These are phyloP conservation scores for Delphinus delphis DNA, from an alignment of 2,113 vertebrate genomes.

Conservation along the genomic window DNA sequence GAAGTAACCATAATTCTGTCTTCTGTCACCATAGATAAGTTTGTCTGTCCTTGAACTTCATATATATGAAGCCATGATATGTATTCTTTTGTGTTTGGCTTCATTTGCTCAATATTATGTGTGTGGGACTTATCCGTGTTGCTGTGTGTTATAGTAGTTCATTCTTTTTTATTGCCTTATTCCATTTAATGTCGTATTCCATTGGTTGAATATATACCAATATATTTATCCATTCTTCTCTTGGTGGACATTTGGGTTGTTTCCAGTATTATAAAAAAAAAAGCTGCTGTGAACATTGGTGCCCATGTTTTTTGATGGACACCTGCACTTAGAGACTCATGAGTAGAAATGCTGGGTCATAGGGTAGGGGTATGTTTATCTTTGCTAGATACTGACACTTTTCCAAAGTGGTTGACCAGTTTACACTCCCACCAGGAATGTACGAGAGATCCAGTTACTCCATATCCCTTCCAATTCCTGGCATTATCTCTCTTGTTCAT, in stretches of 20 bases:
- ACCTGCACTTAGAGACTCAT: not conserved
- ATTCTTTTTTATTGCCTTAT: not conserved
- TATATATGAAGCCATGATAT: not conserved
- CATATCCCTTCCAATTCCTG: not conserved
- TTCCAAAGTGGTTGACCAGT: not conserved
- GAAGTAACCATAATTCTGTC: not conserved
- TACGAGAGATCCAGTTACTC: not conserved
- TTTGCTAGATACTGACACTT: not conserved
- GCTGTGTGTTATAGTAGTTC: not conserved
- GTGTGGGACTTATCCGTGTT: not conserved
- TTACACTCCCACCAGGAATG: not conserved
- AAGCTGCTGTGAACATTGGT: not conserved
- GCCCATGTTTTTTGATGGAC: not conserved
- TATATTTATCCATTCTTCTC: not conserved
- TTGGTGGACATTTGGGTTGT: not conserved
- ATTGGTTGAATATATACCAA: not conserved
- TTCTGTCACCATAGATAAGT: not conserved
- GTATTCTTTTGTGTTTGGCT: not conserved
- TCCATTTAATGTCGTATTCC: not conserved
- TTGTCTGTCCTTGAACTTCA: constrained; percentile 10
- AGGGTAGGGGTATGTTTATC: not conserved
- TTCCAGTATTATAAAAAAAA: not conserved
- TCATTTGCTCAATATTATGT: not conserved
- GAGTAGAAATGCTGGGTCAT: not conserved
- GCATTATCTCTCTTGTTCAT: not conserved